Percentiles rank a stretch among this genome's conserved stretches.
Conservation (phyloP, 2,113 vertebrate species). For the Struthidea cinerea region DNA sequence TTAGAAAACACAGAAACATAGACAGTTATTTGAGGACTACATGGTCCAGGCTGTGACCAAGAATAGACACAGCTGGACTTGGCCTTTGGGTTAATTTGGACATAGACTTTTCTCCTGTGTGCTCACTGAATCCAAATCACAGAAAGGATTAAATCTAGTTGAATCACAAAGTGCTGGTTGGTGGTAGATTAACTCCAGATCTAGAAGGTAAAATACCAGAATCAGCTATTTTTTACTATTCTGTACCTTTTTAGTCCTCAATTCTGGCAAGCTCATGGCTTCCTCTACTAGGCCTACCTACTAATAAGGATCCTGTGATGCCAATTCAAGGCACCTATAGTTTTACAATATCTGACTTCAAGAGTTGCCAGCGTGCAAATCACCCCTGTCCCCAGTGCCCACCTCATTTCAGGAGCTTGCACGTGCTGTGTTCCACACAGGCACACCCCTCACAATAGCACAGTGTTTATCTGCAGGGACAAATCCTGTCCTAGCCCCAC, state of each 20-base stretch:
- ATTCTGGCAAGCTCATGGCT: not conserved
- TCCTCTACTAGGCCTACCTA: not conserved
- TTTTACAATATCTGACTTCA: not conserved
- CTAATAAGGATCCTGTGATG: not conserved
- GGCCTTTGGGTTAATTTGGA: not conserved
- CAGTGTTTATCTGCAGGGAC: not conserved
- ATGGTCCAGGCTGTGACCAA: not conserved
- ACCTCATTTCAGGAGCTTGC: not conserved
- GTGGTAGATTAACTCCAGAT: not conserved
- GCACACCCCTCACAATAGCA: not conserved
- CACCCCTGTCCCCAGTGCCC: accelerated
- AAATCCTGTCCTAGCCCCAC: not conserved
- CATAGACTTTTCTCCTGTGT: not conserved
- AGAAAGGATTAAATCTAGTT: not conserved
- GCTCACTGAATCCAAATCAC: not conserved
- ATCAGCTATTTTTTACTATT: not conserved
- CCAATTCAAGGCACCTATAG: not conserved
- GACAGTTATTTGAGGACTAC: not conserved
- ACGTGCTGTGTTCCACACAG: not conserved
- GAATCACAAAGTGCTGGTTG: not conserved
- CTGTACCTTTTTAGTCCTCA: not conserved
- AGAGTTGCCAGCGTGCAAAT: accelerated
- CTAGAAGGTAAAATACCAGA: not conserved
- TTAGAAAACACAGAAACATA: not conserved
- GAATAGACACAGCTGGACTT: not conserved